A percentile compares a stretch with the other conserved stretches of the same genome.
Evolutionary conservation across 2,888 invertebrate genomes (phyloP).

Genomic region (Drosophila mimetica): DNA sequence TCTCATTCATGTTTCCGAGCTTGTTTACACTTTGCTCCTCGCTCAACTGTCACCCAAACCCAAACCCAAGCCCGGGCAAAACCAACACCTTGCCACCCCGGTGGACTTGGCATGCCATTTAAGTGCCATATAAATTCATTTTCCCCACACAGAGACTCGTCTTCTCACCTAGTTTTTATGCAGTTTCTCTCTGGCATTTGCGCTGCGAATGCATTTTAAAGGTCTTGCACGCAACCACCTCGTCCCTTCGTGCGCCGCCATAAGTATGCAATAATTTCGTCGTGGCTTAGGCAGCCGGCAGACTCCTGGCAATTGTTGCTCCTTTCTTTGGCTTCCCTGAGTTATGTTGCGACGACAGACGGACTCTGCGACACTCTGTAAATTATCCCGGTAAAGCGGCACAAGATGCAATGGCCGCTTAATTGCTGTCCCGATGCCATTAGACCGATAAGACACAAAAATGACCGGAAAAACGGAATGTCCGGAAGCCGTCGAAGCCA

Average conservation of each 20-base stretch:
- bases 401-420: slow-evolving; percentile 45
- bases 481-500: slow-evolving; percentile 21
- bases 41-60: slow-evolving; percentile 6
- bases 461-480: slow-evolving; percentile 30
- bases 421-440: slow-evolving; percentile 69
- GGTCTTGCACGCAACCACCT: slow-evolving; percentile 7
- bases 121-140: slow-evolving; percentile 64
- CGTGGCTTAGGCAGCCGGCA: slow-evolving; percentile 28
- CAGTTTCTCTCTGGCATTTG: slow-evolving; percentile 39
- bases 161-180: slow-evolving; percentile 65
- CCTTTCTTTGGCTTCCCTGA: slow-evolving; percentile 6
- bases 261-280: slow-evolving; percentile 52
- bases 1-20: slow-evolving; percentile 28
- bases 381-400: slow-evolving; percentile 49
- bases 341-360: slow-evolving; percentile 53
- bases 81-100: neutral
- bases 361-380: slow-evolving; percentile 71
- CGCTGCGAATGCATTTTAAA: slow-evolving; percentile 48
- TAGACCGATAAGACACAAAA: slow-evolving; percentile 49
- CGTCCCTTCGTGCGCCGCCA: slow-evolving; percentile 7
- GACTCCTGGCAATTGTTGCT: slow-evolving; percentile 39
- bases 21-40: slow-evolving; percentile 40
- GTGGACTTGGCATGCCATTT: slow-evolving; percentile 47
- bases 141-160: slow-evolving; percentile 14
- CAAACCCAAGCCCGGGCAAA: neutral